phyloP scores from a whole-genome alignment of 2,888 invertebrate species.

The Acrobasis repandana region DNA sequence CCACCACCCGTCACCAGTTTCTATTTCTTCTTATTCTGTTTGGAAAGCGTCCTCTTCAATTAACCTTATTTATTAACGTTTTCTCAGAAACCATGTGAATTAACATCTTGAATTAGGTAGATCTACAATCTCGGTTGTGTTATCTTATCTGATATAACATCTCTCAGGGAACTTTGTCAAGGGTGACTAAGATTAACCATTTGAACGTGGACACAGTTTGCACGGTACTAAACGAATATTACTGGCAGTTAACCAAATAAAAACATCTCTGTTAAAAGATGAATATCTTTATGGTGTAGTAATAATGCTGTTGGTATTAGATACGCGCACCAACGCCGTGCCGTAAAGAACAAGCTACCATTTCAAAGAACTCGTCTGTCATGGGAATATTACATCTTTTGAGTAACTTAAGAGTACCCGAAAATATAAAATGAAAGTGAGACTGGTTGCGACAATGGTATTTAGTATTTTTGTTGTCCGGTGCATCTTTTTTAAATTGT shows the following conservation, averaged over 20 bases:
- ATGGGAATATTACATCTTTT: slow-evolving; percentile 50
- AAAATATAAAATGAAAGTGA: slow-evolving; percentile 10
- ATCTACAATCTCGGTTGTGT: background rate
- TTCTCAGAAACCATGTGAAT: slow-evolving; percentile 1
- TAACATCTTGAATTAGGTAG: background rate
- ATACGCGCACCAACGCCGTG: slow-evolving; percentile 49
- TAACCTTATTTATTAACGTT: slow-evolving; percentile 27
- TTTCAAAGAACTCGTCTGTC: slow-evolving; percentile 52
- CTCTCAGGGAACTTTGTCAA: background rate
- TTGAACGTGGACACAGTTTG: background rate
- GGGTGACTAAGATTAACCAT: background rate
- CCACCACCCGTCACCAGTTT: slow-evolving; percentile 30
- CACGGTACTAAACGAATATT: slow-evolving; percentile 5
- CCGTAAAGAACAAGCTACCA: slow-evolving; percentile 44
- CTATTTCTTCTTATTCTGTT: slow-evolving; percentile 26
- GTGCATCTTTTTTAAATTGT: background rate
- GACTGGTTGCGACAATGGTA: background rate
- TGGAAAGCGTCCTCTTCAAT: slow-evolving; percentile 32
- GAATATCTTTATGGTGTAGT: slow-evolving; percentile 49
- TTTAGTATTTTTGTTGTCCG: background rate
- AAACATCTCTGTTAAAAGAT: slow-evolving; percentile 42
- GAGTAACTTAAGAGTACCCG: slow-evolving; percentile 32
- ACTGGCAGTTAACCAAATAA: slow-evolving; percentile 30
- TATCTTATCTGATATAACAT: background rate
- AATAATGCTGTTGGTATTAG: slow-evolving; percentile 32